These are phyloP conservation scores for Dermolepida albohirtum DNA, from an alignment of 2,888 invertebrate genomes.

Conservation along the genomic window DNA sequence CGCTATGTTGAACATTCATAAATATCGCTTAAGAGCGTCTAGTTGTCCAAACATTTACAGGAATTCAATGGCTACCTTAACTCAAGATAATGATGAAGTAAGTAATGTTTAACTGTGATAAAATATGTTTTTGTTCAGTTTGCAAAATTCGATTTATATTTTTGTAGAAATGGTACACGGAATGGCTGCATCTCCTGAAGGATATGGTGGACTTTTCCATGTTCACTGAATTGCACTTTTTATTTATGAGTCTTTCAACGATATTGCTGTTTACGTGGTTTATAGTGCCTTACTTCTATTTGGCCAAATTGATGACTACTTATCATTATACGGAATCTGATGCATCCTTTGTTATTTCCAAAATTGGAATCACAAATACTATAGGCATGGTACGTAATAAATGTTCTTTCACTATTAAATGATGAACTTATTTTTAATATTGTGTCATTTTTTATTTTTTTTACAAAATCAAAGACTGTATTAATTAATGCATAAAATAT, in stretches of 20 bases:
- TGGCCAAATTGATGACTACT: conserved; percentile 85
- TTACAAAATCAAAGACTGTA: too few species aligned
- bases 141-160: conserved; percentile 1
- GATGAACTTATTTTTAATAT: neutral
- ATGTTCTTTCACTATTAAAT: too few species aligned
- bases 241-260: conserved; percentile 86
- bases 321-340: conserved; percentile 78
- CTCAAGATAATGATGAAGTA: conserved; percentile 82
- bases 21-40: conserved; percentile 84
- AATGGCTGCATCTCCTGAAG: conserved; percentile 74
- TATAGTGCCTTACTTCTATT: conserved; percentile 95
- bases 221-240: conserved; percentile 81
- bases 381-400: conserved; percentile 81
- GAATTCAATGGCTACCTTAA: conserved; percentile 89
- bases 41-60: conserved; percentile 93
- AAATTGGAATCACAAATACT: conserved; percentile 90
- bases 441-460: neutral
- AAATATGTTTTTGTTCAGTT: too few species aligned
- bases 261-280: conserved; percentile 92
- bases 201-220: conserved; percentile 84
- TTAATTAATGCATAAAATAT: too few species aligned
- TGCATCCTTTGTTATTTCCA: conserved; percentile 83
- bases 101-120: neutral
- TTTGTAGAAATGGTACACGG: conserved; percentile 80
- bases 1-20: conserved; percentile 82